These are phyloP conservation scores for Harpalus rubripes DNA, from an alignment of 2,888 invertebrate genomes.

Conservation along the genomic window DNA sequence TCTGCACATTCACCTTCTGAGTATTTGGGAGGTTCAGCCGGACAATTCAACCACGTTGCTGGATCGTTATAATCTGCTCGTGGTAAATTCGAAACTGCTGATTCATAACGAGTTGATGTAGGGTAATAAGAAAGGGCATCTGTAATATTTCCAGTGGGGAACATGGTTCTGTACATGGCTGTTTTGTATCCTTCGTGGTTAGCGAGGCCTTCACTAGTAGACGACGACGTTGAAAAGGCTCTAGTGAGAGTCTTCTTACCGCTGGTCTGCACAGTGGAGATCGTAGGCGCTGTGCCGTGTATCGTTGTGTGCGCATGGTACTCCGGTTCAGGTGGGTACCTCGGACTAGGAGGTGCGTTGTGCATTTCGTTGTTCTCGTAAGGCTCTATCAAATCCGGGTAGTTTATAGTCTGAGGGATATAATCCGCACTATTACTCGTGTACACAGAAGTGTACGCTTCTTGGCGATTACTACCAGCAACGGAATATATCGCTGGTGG, in stretches of 20 bases:
- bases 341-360: conserved; percentile 77
- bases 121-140: conserved; percentile 92
- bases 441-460: conserved; percentile 87
- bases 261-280: conserved; percentile 70
- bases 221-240: conserved; percentile 79
- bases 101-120: conserved; percentile 83
- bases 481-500: conserved; percentile 87
- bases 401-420: conserved; percentile 81
- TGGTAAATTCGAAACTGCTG: conserved; percentile 79
- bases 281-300: conserved; percentile 73
- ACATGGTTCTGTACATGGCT: conserved; percentile 83
- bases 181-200: conserved; percentile 84
- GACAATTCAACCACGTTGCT: conserved; percentile 80
- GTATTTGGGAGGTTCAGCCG: conserved; percentile 68
- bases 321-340: conserved; percentile 80
- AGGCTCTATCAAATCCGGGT: conserved; percentile 85
- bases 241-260: conserved; percentile 80
- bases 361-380: conserved; percentile 78
- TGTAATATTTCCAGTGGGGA: conserved; percentile 86
- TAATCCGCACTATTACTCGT: conserved; percentile 84
- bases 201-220: conserved; percentile 78
- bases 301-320: conserved; percentile 81
- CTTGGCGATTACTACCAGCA: conserved; percentile 85
- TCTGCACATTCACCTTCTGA: conserved; percentile 78
- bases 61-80: conserved; percentile 81